These are phyloP conservation scores for Drosophila antonietae DNA, from an alignment of 2,888 invertebrate genomes.

Conservation along the genomic window DNA sequence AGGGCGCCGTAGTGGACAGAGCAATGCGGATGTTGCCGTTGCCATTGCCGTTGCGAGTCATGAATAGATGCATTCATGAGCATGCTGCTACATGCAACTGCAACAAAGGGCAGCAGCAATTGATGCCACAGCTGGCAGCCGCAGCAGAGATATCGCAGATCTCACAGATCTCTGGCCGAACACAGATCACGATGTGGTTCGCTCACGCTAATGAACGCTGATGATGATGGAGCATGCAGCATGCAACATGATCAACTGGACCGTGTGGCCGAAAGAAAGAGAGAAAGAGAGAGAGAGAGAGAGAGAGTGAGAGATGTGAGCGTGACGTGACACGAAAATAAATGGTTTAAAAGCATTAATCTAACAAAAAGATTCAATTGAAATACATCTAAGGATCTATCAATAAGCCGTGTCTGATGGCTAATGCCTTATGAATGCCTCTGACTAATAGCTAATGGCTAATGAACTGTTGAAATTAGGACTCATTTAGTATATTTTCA, in stretches of 20 bases:
- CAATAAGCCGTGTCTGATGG: neutral
- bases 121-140: constrained; percentile 56
- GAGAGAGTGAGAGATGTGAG: constrained; percentile 2
- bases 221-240: constrained; percentile 62
- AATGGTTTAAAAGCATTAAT: neutral
- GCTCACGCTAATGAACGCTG: constrained; percentile 77
- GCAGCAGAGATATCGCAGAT: constrained; percentile 16
- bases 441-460: neutral
- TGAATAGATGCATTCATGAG: constrained; percentile 72
- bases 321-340: constrained; percentile 27
- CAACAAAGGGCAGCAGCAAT: constrained; percentile 49
- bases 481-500: neutral
- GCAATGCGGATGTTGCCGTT: constrained; percentile 52
- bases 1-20: constrained; percentile 9
- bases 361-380: neutral
- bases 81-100: constrained; percentile 31
- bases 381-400: neutral
- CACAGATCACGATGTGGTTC: constrained; percentile 72
- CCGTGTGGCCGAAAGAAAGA: neutral
- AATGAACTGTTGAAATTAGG: neutral
- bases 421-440: neutral
- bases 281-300: no score
- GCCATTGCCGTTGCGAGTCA: constrained; percentile 29
- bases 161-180: constrained; percentile 35
- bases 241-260: constrained; percentile 18